phyloP scores from a whole-genome alignment of 2,797 vertebrate genomes.

The Crenichthys baileyi region DNA sequence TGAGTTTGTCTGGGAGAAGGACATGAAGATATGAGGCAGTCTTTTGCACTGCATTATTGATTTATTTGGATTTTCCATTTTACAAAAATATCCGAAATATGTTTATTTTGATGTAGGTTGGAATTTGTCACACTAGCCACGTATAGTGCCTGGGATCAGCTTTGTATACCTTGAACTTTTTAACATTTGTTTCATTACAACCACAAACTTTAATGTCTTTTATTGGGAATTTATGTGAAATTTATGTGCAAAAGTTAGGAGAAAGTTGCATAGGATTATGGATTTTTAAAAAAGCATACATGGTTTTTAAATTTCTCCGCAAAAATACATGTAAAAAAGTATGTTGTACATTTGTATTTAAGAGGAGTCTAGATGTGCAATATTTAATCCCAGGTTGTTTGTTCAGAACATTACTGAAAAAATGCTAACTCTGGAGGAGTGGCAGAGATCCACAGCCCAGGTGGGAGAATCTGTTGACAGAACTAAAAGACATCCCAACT shows the following conservation, averaged over 20 bases:
- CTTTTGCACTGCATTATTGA: constrained; percentile 22
- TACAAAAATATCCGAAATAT: background rate
- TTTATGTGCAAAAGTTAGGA: background rate
- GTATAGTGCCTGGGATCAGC: background rate
- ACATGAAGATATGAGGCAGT: constrained; percentile 65
- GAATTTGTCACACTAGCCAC: background rate
- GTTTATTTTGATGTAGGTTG: background rate
- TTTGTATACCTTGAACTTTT: background rate
- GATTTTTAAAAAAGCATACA: background rate
- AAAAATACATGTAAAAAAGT: background rate
- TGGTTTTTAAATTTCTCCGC: background rate
- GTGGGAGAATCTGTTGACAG: background rate
- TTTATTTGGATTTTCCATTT: constrained; percentile 27
- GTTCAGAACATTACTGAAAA: background rate
- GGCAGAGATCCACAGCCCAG: background rate
- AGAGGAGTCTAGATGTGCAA: background rate
- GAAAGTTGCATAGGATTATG: background rate
- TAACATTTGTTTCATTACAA: background rate
- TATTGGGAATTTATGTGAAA: background rate
- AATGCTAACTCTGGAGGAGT: background rate
- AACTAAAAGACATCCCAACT: background rate
- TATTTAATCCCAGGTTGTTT: background rate
- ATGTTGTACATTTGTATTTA: background rate
- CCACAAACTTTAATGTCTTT: background rate
- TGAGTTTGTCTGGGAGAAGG: constrained; percentile 53